Conservation (phyloP, 2,797 vertebrate genomes). For the Dromococcyx pavoninus region DNA sequence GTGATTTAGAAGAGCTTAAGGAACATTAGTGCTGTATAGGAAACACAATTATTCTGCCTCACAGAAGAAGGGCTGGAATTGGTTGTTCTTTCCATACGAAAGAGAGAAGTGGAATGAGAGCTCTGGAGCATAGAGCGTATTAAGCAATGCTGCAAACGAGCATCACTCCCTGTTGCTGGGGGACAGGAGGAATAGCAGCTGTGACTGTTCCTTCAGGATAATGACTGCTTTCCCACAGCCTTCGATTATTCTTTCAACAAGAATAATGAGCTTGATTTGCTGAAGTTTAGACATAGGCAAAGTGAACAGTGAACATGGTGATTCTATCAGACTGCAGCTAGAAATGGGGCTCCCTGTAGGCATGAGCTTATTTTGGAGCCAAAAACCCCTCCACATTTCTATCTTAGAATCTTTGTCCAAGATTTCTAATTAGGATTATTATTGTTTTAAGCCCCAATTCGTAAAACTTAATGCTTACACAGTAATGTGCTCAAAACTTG, state of each 20-base stretch:
- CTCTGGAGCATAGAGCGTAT: neutral
- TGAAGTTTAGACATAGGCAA: neutral
- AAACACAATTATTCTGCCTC: neutral
- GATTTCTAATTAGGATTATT: neutral
- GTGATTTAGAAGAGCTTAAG: neutral
- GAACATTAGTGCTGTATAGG: neutral
- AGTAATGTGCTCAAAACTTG: neutral
- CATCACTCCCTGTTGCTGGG: neutral
- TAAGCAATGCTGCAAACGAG: slow-evolving; percentile 8
- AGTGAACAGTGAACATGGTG: neutral
- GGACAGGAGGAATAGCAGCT: neutral
- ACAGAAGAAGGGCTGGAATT: neutral
- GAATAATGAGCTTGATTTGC: slow-evolving; percentile 1
- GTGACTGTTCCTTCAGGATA: slow-evolving; percentile 5
- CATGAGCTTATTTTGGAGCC: neutral
- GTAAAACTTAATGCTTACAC: neutral
- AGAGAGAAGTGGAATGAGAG: neutral
- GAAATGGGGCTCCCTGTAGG: neutral
- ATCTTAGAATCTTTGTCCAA: neutral
- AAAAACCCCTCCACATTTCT: neutral
- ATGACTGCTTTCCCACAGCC: neutral
- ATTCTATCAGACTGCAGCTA: neutral
- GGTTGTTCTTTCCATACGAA: neutral
- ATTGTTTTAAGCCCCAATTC: neutral
- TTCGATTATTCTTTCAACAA: slow-evolving; percentile 34